phyloP scores from a whole-genome alignment of 2,888 invertebrate genomes.

The Volucella inflata region DNA sequence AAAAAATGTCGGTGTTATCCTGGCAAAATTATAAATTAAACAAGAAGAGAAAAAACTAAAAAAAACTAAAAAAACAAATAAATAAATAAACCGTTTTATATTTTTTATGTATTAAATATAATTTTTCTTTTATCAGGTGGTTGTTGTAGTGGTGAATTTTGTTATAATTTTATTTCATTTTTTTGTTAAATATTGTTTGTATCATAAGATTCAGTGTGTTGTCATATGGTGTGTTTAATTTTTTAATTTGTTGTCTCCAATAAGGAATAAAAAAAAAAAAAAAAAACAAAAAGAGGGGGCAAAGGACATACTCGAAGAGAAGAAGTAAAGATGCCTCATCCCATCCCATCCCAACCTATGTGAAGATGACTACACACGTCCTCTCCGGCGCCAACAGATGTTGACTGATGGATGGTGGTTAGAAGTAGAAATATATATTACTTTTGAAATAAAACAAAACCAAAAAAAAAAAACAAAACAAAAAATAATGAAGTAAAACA shows the following conservation, averaged over 20 bases:
- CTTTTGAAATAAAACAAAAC: not conserved
- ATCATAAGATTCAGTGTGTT: slow-evolving; percentile 5
- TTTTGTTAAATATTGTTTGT: slow-evolving; percentile 7
- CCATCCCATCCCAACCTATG: too few species aligned
- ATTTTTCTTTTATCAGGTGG: slow-evolving; percentile 48
- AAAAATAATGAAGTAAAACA: slow-evolving; percentile 66
- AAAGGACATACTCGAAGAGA: too few species aligned
- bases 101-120: not conserved
- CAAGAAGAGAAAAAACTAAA: slow-evolving; percentile 3
- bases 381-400: too few species aligned
- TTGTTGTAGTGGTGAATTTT: slow-evolving; percentile 38
- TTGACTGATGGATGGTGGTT: too few species aligned
- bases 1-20: slow-evolving; percentile 40
- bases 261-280: not conserved
- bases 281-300: not conserved
- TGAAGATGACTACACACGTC: too few species aligned
- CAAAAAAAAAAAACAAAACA: slow-evolving; percentile 32
- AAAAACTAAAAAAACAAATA: slow-evolving; percentile 4
- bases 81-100: slow-evolving; percentile 6
- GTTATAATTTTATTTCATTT: slow-evolving; percentile 31
- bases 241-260: slow-evolving; percentile 20
- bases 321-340: not conserved
- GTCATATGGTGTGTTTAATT: slow-evolving; percentile 4
- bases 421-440: too few species aligned
- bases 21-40: not conserved